Conservation (phyloP, 2,113 vertebrate genomes). For the Burhinus oedicnemus region DNA sequence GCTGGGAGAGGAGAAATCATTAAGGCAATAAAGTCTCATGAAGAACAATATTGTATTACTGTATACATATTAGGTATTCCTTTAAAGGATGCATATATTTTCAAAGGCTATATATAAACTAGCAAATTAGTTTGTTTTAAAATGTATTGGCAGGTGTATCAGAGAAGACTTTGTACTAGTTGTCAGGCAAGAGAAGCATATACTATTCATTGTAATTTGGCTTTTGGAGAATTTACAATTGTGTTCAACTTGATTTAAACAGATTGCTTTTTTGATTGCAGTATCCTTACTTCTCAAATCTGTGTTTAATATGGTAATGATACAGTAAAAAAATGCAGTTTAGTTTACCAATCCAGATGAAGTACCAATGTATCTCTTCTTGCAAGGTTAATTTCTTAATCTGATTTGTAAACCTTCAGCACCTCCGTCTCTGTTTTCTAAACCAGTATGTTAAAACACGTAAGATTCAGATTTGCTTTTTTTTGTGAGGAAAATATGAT, state of each 20-base stretch:
- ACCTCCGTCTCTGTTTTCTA: not conserved
- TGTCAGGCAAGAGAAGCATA: not conserved
- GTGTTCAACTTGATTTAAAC: not conserved
- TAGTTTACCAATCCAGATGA: not conserved
- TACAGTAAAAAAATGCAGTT: not conserved
- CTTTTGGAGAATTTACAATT: not conserved
- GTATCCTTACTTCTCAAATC: not conserved
- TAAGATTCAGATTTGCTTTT: not conserved
- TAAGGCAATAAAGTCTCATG: not conserved
- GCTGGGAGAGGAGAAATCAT: not conserved
- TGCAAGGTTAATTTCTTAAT: not conserved
- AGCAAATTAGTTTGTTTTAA: not conserved
- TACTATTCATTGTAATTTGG: not conserved
- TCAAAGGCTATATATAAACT: not conserved
- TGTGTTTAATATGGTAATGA: not conserved
- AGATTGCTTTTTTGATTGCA: not conserved
- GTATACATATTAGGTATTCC: not conserved
- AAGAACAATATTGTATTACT: not conserved
- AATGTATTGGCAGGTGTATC: not conserved
- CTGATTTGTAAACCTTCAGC: not conserved
- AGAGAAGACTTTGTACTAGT: not conserved
- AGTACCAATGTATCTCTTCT: not conserved
- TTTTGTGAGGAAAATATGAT: not conserved
- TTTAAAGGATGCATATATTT: not conserved
- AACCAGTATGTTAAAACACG: accelerated